A percentile compares a stretch with the other conserved stretches of the same genome.
Conservation (phyloP, 2,888 invertebrate species). For the Aphidoletes aphidimyza region DNA sequence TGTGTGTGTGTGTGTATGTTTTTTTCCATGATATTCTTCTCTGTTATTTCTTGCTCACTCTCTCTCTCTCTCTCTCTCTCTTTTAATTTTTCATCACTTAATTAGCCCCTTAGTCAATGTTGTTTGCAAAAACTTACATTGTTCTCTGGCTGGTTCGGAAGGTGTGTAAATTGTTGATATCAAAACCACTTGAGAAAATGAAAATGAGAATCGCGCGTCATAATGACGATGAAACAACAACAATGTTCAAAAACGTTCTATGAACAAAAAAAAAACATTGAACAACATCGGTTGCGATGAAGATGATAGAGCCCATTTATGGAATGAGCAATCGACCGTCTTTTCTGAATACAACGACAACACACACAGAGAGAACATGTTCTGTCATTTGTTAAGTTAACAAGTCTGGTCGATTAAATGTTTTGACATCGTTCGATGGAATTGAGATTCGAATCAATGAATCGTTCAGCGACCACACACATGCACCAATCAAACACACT, state of each 20-base stretch:
- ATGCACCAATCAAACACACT: neutral
- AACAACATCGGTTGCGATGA: neutral
- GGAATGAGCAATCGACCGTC: neutral
- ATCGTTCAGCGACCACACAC: neutral
- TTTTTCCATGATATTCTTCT: neutral
- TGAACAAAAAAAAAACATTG: neutral
- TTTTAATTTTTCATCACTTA: neutral
- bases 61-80: neutral
- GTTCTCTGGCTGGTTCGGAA: neutral
- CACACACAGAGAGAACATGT: too few species aligned
- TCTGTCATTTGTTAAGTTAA: too few species aligned
- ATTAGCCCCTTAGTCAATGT: slow-evolving; percentile 28
- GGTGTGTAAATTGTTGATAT: slow-evolving; percentile 26
- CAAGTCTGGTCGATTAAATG: too few species aligned
- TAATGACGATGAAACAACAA: neutral
- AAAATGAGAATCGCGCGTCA: neutral
- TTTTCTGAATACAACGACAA: too few species aligned
- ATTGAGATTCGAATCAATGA: neutral
- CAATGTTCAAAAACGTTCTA: neutral
- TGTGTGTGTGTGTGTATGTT: neutral
- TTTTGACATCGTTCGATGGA: neutral
- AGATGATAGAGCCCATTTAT: neutral
- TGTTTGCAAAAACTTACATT: slow-evolving; percentile 21
- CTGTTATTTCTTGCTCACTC: neutral
- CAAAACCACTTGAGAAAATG: neutral